phyloP scores from a whole-genome alignment of 2,797 vertebrate species.

The Loris lydekkerianus region DNA sequence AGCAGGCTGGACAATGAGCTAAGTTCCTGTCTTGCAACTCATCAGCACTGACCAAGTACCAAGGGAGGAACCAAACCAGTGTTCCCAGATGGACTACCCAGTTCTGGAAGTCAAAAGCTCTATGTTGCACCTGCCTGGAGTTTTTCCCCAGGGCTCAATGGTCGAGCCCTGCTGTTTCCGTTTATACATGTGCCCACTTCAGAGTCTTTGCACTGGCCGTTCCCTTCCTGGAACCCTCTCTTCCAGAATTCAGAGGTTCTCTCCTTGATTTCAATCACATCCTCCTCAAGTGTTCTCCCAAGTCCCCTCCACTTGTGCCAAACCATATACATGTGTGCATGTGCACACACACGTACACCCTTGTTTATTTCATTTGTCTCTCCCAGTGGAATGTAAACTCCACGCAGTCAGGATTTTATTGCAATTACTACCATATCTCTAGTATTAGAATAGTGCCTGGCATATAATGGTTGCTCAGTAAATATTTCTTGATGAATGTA shows the following conservation, averaged over 20 bases:
- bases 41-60: rapidly evolving
- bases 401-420: background rate
- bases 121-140: background rate
- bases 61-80: rapidly evolving
- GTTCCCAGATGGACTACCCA: rapidly evolving
- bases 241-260: background rate
- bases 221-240: background rate
- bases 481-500: background rate
- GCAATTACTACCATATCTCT: too few species aligned
- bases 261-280: rapidly evolving
- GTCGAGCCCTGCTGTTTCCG: background rate
- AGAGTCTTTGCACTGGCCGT: background rate
- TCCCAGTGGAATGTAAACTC: background rate
- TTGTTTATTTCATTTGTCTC: background rate
- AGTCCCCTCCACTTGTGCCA: background rate
- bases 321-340: background rate
- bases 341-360: too few species aligned
- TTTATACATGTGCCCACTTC: rapidly evolving
- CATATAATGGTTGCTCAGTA: rapidly evolving
- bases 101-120: too few species aligned
- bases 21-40: too few species aligned
- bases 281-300: background rate
- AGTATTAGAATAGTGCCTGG: rapidly evolving
- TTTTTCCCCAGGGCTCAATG: background rate
- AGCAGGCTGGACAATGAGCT: rapidly evolving